Evolutionary conservation across 35 echinoderm and acorn worm species (phyloP).

Genomic region (Amphiura filiformis): DNA sequence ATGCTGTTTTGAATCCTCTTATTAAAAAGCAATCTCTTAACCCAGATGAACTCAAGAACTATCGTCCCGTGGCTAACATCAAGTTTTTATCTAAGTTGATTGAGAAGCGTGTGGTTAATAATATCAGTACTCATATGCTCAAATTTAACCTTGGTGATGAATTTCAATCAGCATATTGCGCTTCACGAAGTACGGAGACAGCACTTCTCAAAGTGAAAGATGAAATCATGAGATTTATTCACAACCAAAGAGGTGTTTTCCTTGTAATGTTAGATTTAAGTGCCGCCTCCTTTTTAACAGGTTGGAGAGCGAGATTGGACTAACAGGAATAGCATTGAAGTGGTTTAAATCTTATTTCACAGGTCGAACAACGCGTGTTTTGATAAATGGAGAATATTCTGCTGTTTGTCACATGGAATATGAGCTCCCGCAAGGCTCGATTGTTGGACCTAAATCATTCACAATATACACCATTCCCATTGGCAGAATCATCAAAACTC

Average conservation of each 20-base stretch:
- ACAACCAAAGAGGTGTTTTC: conserved; percentile 16
- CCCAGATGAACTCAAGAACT: conserved; percentile 14
- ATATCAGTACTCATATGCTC: conserved; percentile 15
- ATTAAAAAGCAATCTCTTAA: conserved; percentile 40
- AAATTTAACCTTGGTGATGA: conserved; percentile 15
- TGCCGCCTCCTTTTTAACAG: conserved; percentile 33
- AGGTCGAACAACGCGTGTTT: background rate
- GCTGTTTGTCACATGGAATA: background rate
- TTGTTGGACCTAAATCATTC: conserved; percentile 10
- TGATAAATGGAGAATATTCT: background rate
- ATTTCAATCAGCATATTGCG: conserved; percentile 38
- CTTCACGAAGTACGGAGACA: conserved; percentile 42
- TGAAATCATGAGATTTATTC: conserved; percentile 18
- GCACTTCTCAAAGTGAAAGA: conserved; percentile 35
- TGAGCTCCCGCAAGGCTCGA: background rate
- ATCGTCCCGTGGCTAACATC: conserved; percentile 56
- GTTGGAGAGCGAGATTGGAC: conserved; percentile 8
- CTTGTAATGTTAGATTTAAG: conserved; percentile 45
- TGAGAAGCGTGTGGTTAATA: background rate
- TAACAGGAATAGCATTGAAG: background rate
- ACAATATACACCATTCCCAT: background rate
- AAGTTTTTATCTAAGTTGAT: no score
- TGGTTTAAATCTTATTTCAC: conserved; percentile 16
- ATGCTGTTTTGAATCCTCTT: conserved; percentile 35
- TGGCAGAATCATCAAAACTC: background rate